These are phyloP conservation scores for Philopotamus ludificatus DNA, from an alignment of 1,140 invertebrate genomes.

Conservation along the genomic window DNA sequence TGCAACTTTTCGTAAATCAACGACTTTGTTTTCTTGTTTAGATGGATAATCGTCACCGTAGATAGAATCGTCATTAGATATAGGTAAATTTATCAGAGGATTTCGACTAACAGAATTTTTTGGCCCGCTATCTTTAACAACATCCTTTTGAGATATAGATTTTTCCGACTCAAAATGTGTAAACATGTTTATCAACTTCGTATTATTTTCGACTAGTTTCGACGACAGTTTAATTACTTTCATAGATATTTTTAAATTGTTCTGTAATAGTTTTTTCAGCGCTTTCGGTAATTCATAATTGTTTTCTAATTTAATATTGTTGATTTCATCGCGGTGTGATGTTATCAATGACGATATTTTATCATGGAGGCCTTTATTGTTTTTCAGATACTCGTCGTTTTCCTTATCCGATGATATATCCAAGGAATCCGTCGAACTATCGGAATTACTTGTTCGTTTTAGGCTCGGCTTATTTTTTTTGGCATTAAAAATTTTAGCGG, in stretches of 20 bases:
- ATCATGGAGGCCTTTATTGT: no score
- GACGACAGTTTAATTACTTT: background rate
- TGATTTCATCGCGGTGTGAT: no score
- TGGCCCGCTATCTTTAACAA: background rate
- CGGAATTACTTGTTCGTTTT: no score
- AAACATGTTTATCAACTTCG: background rate
- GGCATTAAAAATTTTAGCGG: no score
- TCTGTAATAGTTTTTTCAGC: background rate
- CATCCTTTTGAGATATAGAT: background rate
- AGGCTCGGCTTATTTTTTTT: no score
- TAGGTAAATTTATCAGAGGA: background rate
- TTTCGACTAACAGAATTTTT: background rate
- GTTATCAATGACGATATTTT: no score
- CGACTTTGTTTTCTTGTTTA: background rate
- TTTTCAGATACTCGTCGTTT: no score
- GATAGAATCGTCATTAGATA: no score
- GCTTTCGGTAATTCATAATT: no score
- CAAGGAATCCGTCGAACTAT: background rate
- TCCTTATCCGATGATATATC: slow-evolving; percentile 2
- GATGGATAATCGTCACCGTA: no score
- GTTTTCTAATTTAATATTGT: no score
- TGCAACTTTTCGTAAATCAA: background rate
- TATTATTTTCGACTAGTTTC: background rate
- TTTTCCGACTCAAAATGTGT: no score
- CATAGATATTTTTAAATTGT: background rate